Conservation (phyloP, 2,797 vertebrate species). For the Anguilla anguilla region DNA sequence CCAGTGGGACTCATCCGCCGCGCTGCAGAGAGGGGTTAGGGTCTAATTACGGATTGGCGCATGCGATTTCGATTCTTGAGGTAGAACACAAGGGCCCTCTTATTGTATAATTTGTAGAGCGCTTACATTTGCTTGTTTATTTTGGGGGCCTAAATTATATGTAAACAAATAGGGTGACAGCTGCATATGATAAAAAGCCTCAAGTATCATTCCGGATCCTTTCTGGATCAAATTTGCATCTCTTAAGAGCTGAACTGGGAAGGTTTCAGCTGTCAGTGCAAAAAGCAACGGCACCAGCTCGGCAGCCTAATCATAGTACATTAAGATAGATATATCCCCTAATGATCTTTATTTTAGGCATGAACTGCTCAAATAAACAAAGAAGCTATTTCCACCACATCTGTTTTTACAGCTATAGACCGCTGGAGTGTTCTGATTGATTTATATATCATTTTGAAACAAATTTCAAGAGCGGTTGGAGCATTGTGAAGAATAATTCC, state of each 20-base stretch:
- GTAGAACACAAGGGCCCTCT: constrained; percentile 29
- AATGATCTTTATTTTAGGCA: constrained; percentile 7
- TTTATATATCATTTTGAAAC: not conserved
- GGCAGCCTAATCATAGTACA: not conserved
- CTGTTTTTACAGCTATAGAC: constrained; percentile 13
- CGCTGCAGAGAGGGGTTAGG: constrained; percentile 26
- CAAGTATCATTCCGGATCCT: constrained; percentile 5
- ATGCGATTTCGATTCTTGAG: constrained; percentile 40
- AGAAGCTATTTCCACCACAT: not conserved
- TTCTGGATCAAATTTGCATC: not conserved
- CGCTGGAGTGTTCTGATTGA: not conserved
- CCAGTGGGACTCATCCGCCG: constrained; percentile 8
- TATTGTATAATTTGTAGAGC: constrained; percentile 27
- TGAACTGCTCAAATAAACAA: not conserved
- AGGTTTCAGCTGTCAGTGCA: not conserved
- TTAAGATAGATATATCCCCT: constrained; percentile 5
- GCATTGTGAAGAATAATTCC: not conserved
- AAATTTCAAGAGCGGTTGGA: not conserved
- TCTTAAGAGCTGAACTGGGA: not conserved
- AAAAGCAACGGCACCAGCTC: not conserved
- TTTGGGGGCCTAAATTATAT: constrained; percentile 22
- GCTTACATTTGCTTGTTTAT: constrained; percentile 9
- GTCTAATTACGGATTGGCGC: constrained; percentile 32
- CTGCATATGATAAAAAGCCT: constrained; percentile 15
- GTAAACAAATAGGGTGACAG: constrained; percentile 31